These are phyloP conservation scores for Graphium colonna DNA, from an alignment of 2,888 invertebrate genomes.

Conservation along the genomic window DNA sequence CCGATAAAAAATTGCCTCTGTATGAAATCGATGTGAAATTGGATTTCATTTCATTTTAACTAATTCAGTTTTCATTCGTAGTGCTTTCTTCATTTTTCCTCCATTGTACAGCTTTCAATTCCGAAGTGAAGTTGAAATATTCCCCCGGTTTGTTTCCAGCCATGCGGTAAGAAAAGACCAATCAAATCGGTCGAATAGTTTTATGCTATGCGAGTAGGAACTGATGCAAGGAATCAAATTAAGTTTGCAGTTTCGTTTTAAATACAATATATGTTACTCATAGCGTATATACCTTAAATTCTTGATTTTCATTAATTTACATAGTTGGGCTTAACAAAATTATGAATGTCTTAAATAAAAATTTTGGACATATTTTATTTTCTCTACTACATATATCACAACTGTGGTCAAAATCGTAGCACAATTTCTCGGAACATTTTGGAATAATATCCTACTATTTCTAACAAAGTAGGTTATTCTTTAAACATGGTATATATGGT, in stretches of 20 bases:
- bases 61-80: slow-evolving; percentile 18
- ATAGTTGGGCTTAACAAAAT: too few species aligned
- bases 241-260: neutral
- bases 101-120: slow-evolving; percentile 22
- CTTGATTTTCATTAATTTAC: too few species aligned
- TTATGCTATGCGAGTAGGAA: slow-evolving; percentile 18
- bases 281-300: too few species aligned
- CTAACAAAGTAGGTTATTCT: too few species aligned
- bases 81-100: slow-evolving; percentile 16
- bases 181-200: slow-evolving; percentile 21
- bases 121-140: slow-evolving; percentile 24
- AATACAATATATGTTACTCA: neutral
- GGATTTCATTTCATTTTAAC: slow-evolving; percentile 17
- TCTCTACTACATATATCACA: too few species aligned
- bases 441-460: too few species aligned
- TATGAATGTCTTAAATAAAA: too few species aligned
- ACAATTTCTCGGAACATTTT: too few species aligned
- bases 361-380: too few species aligned
- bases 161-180: slow-evolving; percentile 23
- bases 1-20: neutral
- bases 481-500: too few species aligned
- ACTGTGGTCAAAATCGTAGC: too few species aligned
- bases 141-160: slow-evolving; percentile 22
- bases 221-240: slow-evolving; percentile 5
- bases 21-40: slow-evolving; percentile 3